phyloP scores from a whole-genome alignment of 1,140 invertebrate species.

The Dreissena rostriformis region DNA sequence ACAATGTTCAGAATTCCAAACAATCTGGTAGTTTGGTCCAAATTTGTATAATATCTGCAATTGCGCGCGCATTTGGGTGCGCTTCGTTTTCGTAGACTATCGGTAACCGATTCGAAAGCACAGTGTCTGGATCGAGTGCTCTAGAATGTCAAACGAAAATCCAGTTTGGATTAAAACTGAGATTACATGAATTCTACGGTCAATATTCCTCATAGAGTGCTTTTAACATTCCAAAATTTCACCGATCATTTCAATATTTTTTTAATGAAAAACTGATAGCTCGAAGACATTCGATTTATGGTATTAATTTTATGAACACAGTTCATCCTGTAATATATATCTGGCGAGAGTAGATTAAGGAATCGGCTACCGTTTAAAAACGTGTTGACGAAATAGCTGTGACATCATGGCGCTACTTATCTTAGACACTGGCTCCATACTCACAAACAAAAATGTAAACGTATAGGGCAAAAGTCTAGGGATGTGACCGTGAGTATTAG shows the following conservation, averaged over 20 bases:
- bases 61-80: slow-evolving; percentile 3
- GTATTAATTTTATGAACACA: not conserved
- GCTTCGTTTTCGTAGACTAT: slow-evolving; percentile 27
- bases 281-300: not conserved
- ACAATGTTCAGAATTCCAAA: not conserved
- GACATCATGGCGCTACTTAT: not conserved
- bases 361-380: not conserved
- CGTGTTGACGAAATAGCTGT: not conserved
- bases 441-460: not conserved
- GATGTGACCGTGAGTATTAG: not conserved
- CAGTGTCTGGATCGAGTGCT: slow-evolving; percentile 37
- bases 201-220: slow-evolving; percentile 38
- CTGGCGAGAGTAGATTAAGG: no score
- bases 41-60: not conserved
- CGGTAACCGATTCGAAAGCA: slow-evolving; percentile 3
- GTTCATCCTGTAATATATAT: no score
- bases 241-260: not conserved
- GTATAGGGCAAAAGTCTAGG: not conserved
- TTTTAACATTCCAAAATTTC: slow-evolving; percentile 47
- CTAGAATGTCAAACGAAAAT: slow-evolving; percentile 32
- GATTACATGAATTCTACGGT: slow-evolving; percentile 47
- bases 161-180: slow-evolving; percentile 30
- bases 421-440: not conserved
- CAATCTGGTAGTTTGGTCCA: slow-evolving; percentile 2
- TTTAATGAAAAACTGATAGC: slow-evolving; percentile 1